phyloP scores from a whole-genome alignment of 2,113 vertebrate genomes.

The Vidua chalybeata region DNA sequence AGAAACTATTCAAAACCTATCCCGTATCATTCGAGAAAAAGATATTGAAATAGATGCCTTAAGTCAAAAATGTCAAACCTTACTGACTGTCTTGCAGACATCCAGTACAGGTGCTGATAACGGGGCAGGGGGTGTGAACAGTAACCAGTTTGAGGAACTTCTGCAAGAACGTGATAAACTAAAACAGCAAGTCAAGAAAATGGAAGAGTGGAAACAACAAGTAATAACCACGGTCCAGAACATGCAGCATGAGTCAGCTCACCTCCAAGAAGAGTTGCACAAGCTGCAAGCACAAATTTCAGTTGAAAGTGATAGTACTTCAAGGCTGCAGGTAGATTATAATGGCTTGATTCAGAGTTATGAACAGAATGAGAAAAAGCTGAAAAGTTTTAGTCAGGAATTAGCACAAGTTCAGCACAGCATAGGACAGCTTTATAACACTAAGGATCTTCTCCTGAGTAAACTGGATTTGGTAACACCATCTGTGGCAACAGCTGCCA shows the following conservation, averaged over 20 bases:
- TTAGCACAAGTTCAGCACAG: conserved; percentile 90
- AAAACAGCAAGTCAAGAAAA: conserved; percentile 97
- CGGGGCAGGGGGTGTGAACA: conserved; percentile 84
- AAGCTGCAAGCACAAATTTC: conserved; percentile 88
- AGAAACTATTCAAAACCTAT: conserved; percentile 97
- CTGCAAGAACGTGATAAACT: conserved; percentile 91
- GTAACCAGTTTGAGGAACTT: conserved; percentile 96
- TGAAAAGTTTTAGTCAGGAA: conserved; percentile 87
- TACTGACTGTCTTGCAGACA: conserved; percentile 88
- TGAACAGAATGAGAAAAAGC: conserved; percentile 88
- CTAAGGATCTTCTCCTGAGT: conserved; percentile 88
- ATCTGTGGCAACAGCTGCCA: neutral
- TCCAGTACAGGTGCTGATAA: conserved; percentile 62
- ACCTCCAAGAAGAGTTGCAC: conserved; percentile 92
- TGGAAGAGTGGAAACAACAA: conserved; percentile 99
- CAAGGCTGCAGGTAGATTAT: conserved; percentile 89
- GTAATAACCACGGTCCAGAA: conserved; percentile 97
- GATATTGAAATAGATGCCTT: conserved; percentile 97
- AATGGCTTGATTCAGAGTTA: conserved; percentile 91
- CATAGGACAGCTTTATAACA: conserved; percentile 88
- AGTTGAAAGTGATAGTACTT: conserved; percentile 87
- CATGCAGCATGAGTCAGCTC: conserved; percentile 96
- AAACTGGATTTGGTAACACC: conserved; percentile 84
- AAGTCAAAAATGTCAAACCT: conserved; percentile 95
- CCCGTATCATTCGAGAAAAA: conserved; percentile 95